Evolutionary conservation across 1,140 invertebrate genomes (phyloP).

Genomic region (Calosoma granatense): DNA sequence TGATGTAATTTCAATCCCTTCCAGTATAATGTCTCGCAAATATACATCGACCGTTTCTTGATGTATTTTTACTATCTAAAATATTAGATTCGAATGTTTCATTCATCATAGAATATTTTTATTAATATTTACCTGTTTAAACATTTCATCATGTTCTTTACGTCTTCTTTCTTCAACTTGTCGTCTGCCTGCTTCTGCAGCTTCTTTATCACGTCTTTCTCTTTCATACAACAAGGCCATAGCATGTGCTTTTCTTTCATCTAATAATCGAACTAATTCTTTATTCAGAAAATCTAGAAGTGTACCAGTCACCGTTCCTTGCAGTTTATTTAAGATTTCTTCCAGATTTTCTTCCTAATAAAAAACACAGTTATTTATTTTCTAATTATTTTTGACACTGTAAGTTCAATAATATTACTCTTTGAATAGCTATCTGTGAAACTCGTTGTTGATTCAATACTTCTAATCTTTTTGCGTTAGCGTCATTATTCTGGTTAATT

Average conservation of each 20-base stretch:
- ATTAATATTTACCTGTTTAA: conserved; percentile 46
- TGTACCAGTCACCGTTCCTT: conserved; percentile 51
- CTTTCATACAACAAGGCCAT: conserved; percentile 56
- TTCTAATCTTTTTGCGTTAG: conserved; percentile 37
- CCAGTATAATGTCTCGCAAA: conserved; percentile 50
- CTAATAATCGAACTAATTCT: conserved; percentile 57
- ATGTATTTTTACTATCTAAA: conserved; percentile 35
- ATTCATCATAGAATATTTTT: not conserved
- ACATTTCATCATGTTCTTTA: conserved; percentile 65
- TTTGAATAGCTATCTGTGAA: not conserved
- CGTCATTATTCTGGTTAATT: conserved; percentile 34
- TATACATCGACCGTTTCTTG: conserved; percentile 50
- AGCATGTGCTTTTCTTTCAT: conserved; percentile 60
- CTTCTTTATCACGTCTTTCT: conserved; percentile 55
- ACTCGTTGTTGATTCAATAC: conserved; percentile 36
- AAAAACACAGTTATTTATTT: too few species aligned
- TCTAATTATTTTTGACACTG: conserved; percentile 7
- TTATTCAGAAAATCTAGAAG: conserved; percentile 64
- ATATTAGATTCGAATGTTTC: not conserved
- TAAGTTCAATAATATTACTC: conserved; percentile 1
- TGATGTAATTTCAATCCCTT: conserved; percentile 46
- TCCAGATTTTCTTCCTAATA: conserved; percentile 38
- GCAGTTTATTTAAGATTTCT: conserved; percentile 43
- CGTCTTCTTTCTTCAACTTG: conserved; percentile 55
- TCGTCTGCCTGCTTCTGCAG: conserved; percentile 55